Evolutionary conservation across 2,888 invertebrate species (phyloP).

Genomic region (Nudaria mundana): DNA sequence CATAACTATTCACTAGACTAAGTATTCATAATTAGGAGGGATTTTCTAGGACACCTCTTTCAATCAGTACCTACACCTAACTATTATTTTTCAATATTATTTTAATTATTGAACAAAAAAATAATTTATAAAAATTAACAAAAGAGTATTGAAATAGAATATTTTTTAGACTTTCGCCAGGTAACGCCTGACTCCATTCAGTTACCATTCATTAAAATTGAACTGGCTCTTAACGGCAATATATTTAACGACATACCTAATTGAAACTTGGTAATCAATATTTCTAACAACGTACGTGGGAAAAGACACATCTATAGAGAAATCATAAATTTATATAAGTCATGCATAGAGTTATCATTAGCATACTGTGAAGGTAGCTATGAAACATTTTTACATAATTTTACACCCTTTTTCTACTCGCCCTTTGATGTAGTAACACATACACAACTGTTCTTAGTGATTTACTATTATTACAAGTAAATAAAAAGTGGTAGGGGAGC

Average conservation of each 20-base stretch:
- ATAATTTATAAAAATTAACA: no score
- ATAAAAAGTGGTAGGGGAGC: slow-evolving; percentile 80
- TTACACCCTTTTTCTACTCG: slow-evolving; percentile 63
- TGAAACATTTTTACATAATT: slow-evolving; percentile 50
- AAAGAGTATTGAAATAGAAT: no score
- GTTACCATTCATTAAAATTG: no score
- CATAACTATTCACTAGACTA: no score
- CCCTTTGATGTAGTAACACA: slow-evolving; percentile 53
- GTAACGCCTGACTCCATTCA: no score
- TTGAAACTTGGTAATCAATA: slow-evolving; percentile 4
- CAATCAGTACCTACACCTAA: no score
- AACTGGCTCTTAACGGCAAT: slow-evolving; percentile 3
- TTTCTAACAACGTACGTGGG: slow-evolving; percentile 10
- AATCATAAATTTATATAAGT: slow-evolving; percentile 30
- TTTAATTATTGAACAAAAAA: no score
- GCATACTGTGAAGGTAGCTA: slow-evolving; percentile 22
- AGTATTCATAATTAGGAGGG: no score
- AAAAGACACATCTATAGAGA: slow-evolving; percentile 21
- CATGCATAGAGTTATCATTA: slow-evolving; percentile 38
- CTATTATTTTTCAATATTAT: no score
- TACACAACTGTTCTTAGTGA: slow-evolving; percentile 65
- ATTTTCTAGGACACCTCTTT: no score
- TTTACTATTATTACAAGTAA: slow-evolving; percentile 80
- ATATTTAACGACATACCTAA: slow-evolving; percentile 6
- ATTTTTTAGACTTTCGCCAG: no score